Base-by-base conservation (phyloP, 2,888 invertebrate genomes). In the Drosophila merina region DNA sequence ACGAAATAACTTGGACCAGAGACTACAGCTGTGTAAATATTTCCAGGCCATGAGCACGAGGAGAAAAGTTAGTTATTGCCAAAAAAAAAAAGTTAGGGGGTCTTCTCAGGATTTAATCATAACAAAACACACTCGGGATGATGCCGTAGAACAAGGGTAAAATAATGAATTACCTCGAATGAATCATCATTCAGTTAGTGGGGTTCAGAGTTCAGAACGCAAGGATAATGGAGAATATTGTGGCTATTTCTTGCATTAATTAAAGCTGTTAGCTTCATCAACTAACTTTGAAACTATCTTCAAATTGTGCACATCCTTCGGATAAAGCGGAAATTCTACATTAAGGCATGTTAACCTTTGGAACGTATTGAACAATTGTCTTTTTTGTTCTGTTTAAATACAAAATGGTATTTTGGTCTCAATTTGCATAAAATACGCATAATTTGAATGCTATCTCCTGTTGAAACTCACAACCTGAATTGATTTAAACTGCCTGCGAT, bases 111-210 rank as follows among this genome's bases (percentile, higher is more conserved):
- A 52, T 31, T 64, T 64, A 52, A 52, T 64, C 47, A 64, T 31
- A 64, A 31, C 10, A 51, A 2, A 31, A 63, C 31, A 31, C 38
- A 12, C 4, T 9, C 30, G 10, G 26, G 26, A 38, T 12, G 31
- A 38, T 12, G 26, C 31, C 45, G 9, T 26, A 12, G 26, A 33
- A 40, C 38, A 8, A 36, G 50, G n/a, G 10, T n/a, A 44, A 25
- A 47, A 38, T 45, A 63, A 45, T 62, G 36, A 50, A 50, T 62
- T 45, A 26, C 44, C 36, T 26, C 25, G 63, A 63, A 31, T 52
- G 51, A 63, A 63, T 63, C 63, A 63, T 63, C 63, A 63, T 47
- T 51, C 47, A 63, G 52, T 63, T 64, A 64, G 64, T 31, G 3
- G 31, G 3, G 14, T 9, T 14, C 50, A 7, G 47, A 48, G 30